These are phyloP conservation scores for Brachystomella parvula DNA, from an alignment of 1,140 invertebrate genomes.

Conservation along the genomic window DNA sequence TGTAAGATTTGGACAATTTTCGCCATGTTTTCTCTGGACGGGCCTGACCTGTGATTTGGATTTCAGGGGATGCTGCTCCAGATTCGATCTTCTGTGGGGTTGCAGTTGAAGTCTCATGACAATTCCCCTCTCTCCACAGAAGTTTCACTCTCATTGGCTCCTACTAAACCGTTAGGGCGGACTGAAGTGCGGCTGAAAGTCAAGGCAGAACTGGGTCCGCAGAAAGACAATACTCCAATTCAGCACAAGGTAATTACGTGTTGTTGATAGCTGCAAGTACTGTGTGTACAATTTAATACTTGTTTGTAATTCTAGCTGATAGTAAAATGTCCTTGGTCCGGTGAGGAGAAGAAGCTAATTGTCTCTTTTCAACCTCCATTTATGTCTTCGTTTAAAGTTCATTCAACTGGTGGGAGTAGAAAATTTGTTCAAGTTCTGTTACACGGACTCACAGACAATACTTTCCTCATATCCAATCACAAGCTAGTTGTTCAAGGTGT, in stretches of 20 bases:
- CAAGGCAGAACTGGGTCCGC: conserved; percentile 62
- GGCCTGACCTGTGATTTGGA: conserved; percentile 40
- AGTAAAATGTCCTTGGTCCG: conserved; percentile 65
- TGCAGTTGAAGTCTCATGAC: conserved; percentile 42
- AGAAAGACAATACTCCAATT: conserved; percentile 55
- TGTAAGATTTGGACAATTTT: conserved; percentile 35
- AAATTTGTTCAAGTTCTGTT: conserved; percentile 74
- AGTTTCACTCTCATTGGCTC: conserved; percentile 54
- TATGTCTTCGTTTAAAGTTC: conserved; percentile 64
- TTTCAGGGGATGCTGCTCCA: conserved; percentile 47
- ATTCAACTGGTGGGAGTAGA: conserved; percentile 63
- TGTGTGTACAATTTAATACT: conserved; percentile 1
- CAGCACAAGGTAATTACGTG: conserved; percentile 57
- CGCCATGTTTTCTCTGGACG: background rate
- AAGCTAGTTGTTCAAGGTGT: conserved; percentile 47
- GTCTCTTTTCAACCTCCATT: conserved; percentile 75
- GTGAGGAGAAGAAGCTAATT: conserved; percentile 56
- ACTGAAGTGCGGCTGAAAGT: conserved; percentile 55
- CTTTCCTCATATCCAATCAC: conserved; percentile 52
- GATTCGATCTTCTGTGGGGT: conserved; percentile 48
- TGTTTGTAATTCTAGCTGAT: conserved; percentile 46
- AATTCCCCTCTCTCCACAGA: conserved; percentile 42
- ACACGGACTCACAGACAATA: conserved; percentile 55
- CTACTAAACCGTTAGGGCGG: conserved; percentile 61
- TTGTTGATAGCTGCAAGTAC: background rate